Evolutionary conservation across 2,113 vertebrate species (phyloP), one percentile per base, ranked within the genome.

Genomic region (Xiphophorus couchianus): DNA sequence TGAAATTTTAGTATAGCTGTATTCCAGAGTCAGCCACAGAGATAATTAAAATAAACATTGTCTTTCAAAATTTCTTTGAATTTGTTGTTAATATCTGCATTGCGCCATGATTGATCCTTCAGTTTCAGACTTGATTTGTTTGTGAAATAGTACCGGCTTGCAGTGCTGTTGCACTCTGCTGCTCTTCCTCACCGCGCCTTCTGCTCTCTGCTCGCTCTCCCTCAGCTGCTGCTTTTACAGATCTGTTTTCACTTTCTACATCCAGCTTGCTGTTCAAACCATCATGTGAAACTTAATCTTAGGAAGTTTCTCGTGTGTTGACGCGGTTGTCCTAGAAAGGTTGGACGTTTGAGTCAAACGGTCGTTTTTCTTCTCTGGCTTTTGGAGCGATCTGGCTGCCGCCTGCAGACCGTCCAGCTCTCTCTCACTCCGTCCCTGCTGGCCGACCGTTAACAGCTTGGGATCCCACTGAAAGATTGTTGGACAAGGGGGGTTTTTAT

Each of bases 191-290:
- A 27, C 58, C 13, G n/a, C 27, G 10, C 58, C 25, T 27, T 61
- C 58, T n/a, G 25, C 7, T 61, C 58, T 27, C 58, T 61, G 11
- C 69, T 78, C 27, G 39, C 62, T 48, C 31, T 13, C 77, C 77
- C 29, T 14, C 42, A 68, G 48, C 71, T 78, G 74, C 69, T 76
- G 74, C 35, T 60, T 35, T 35, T 69, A 39, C 37, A 77, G 79
- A 78, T 42, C 58, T 30, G 27, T 61, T 69, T 61, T 35, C 33
- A 77, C 58, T 11, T 33, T 51, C 42, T 27, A 44, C 67, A 65
- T n/a, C 33, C 73, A 54, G 60, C n/a, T 11, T 30, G 28, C 48
- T 66, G 44, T 62, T 27, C 44, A 66, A 60, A 31, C 2, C 1
- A 1, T 12, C 54, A 5, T 66, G 8, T 67, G 29, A 5, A 65